Percentiles rank a stretch among this genome's conserved stretches.
Evolutionary conservation across 2,113 vertebrate species (phyloP).

Genomic region (Microcebus jonahi): DNA sequence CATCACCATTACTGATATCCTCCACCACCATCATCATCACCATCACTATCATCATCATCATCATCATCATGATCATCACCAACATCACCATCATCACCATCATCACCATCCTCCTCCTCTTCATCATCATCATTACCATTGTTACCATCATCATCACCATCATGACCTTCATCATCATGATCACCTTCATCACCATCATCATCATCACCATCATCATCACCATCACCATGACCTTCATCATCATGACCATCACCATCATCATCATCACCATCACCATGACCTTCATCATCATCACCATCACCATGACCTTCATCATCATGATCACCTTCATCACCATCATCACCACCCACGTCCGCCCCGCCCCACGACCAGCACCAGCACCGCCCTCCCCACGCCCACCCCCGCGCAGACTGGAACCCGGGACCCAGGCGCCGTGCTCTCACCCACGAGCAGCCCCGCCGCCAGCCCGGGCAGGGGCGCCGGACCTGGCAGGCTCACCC

Average conservation of each 20-base stretch:
- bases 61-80: accelerated
- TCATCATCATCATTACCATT: no score
- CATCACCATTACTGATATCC: no score
- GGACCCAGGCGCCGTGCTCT: neutral
- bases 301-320: neutral
- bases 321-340: no score
- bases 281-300: accelerated
- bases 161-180: no score
- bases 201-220: accelerated
- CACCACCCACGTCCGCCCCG: no score
- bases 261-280: accelerated
- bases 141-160: accelerated
- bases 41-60: accelerated
- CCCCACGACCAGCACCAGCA: neutral
- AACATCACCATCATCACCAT: accelerated
- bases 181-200: accelerated
- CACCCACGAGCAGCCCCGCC: neutral
- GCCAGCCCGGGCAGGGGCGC: neutral
- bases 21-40: accelerated
- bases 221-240: accelerated
- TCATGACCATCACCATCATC: accelerated
- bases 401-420: neutral
- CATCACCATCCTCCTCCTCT: no score
- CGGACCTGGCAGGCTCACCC: neutral
- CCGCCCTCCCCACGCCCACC: neutral